Base-by-base conservation (phyloP, 1,140 invertebrate genomes). In the Gerris buenoi region DNA sequence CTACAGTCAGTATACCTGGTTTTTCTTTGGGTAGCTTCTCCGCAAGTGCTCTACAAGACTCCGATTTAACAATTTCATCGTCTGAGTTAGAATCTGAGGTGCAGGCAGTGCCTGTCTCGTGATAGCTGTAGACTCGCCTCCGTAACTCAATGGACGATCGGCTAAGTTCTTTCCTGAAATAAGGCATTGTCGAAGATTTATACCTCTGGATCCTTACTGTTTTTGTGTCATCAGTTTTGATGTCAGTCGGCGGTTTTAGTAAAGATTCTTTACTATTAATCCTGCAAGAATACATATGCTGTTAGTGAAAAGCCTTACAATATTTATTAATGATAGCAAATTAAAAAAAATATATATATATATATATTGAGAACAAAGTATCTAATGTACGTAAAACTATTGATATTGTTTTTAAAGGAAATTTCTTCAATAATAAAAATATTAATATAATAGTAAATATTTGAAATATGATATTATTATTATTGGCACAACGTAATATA, bases 111-210 rank as follows among this genome's bases (percentile, higher is more conserved):
- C 60, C 63, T 2, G 74, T 69, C 65, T 77, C 81, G 71, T 82
- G 80, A 67, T 81, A 81, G 70, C 81, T 82, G 33, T 77, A 78
- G 1, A 79, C 78, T 22, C 80, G 71, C 56, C 78, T 78, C n/a
- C 77, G 75, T 1, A 56, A 23, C 25, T 68, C 62, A 2, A 59
- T 22, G 73, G 70, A 26, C 72, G 77, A 29, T 73, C 76, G 0
- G 76, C 75, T 2, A 75, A 75, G 1, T 27, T 59, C 65, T 46
- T 46, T 46, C 26, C 65, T 66, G 27, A 57, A 59, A 66, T 59
- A 57, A 15, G 58, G 58, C 3, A 60, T 15, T 14, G 58, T 60
- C 3, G 58, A 60, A 13, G 15, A 22, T 46, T 46, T 46, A 46
- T 46, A 18, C 18, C 33, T 46, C 33, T 46, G 33, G 18, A 46